phyloP scores from a whole-genome alignment of 2,888 invertebrate genomes.

The Idaea straminata region DNA sequence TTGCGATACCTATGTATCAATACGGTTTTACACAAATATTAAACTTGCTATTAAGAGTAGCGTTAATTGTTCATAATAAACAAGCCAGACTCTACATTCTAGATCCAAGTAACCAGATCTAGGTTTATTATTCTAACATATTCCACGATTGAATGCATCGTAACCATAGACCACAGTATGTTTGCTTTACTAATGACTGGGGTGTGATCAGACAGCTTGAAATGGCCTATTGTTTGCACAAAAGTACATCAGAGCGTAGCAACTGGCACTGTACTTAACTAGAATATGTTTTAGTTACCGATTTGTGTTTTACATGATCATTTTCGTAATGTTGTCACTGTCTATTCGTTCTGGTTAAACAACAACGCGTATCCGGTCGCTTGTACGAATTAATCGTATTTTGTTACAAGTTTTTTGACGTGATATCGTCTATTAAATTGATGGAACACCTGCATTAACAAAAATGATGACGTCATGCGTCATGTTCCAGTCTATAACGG shows the following conservation, averaged over 20 bases:
- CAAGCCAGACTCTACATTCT: no score
- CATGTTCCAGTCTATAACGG: no score
- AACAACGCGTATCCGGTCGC: no score
- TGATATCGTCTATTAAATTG: no score
- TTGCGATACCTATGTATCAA: no score
- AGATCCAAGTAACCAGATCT: neutral
- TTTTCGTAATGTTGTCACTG: neutral
- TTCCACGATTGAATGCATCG: neutral
- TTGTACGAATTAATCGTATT: no score
- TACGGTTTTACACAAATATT: no score
- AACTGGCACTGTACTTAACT: slow-evolving; percentile 9
- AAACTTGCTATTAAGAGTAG: no score
- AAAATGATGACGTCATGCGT: no score
- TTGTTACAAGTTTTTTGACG: no score
- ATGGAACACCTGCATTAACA: no score
- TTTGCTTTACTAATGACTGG: slow-evolving; percentile 18
- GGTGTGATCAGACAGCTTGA: slow-evolving; percentile 18
- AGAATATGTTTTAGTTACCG: slow-evolving; percentile 1
- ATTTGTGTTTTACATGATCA: neutral
- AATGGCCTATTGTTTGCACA: slow-evolving; percentile 18
- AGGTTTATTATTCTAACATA: neutral
- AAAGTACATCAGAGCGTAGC: slow-evolving; percentile 22
- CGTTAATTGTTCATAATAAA: no score
- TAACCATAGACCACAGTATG: slow-evolving; percentile 7
- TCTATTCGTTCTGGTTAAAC: neutral